These are phyloP conservation scores for Apocheima hispidaria DNA, from an alignment of 2,888 invertebrate genomes.

Conservation along the genomic window DNA sequence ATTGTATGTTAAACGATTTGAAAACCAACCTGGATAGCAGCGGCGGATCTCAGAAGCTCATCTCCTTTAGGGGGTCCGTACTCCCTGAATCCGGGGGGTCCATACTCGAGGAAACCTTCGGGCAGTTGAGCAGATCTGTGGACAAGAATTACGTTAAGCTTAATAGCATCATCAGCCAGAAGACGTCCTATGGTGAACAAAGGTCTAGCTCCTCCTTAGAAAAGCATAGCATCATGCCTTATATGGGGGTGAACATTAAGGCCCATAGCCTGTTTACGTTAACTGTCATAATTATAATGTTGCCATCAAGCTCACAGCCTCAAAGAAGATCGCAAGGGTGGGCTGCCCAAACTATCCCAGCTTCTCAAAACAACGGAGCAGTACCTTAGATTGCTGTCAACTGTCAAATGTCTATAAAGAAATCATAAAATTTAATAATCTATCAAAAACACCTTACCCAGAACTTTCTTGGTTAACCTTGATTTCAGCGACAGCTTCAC, in stretches of 20 bases:
- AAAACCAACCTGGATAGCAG: conserved; percentile 50
- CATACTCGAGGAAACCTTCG: conserved; percentile 79
- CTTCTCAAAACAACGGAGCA: too few species aligned
- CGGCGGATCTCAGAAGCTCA: conserved; percentile 49
- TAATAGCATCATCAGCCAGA: background rate
- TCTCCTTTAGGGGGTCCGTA: conserved; percentile 75
- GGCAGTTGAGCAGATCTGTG: conserved; percentile 62
- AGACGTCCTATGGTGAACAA: too few species aligned
- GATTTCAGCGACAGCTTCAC: conserved; percentile 49
- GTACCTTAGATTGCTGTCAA: background rate
- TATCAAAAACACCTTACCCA: conserved; percentile 56
- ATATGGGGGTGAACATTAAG: too few species aligned
- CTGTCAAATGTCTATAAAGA: too few species aligned
- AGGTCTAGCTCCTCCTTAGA: too few species aligned
- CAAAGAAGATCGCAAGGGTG: too few species aligned
- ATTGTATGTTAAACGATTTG: too few species aligned
- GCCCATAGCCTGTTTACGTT: too few species aligned
- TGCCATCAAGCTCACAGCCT: too few species aligned
- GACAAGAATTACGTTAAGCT: background rate
- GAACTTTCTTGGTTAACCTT: conserved; percentile 52
- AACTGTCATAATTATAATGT: too few species aligned
- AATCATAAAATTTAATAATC: background rate
- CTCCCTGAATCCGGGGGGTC: conserved; percentile 78
- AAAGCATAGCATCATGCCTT: too few species aligned
- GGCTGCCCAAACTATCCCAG: too few species aligned